These are phyloP conservation scores for Edolisoma coerulescens DNA, from an alignment of 2,113 vertebrate species.

Conservation along the genomic window DNA sequence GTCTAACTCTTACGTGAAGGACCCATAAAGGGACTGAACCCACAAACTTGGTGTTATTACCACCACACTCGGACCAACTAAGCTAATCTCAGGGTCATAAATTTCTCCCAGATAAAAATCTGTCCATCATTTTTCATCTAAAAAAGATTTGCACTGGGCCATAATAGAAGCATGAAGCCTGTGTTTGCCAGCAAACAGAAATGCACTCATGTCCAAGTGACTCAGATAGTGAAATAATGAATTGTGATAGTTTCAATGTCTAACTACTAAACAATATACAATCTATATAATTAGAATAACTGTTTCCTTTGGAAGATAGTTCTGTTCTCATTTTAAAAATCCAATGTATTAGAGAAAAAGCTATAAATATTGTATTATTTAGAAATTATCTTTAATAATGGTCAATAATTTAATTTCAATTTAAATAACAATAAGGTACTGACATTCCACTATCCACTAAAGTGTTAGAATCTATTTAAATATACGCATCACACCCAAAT, in stretches of 20 bases:
- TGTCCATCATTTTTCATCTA: not conserved
- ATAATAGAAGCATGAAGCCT: not conserved
- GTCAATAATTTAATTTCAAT: not conserved
- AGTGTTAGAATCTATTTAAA: not conserved
- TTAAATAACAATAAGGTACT: not conserved
- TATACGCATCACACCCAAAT: not conserved
- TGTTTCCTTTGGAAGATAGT: not conserved
- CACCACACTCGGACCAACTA: not conserved
- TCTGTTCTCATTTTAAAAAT: not conserved
- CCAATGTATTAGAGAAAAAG: not conserved
- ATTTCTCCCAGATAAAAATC: not conserved
- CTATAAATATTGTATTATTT: not conserved
- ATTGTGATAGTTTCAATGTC: not conserved
- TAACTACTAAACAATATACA: not conserved
- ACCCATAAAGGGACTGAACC: not conserved
- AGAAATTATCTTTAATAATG: not conserved
- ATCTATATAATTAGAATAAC: not conserved
- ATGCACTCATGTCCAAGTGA: not conserved
- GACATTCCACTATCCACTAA: not conserved
- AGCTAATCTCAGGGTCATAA: not conserved
- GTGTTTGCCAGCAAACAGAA: not conserved
- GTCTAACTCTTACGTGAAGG: not conserved
- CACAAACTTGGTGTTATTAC: not conserved
- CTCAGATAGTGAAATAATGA: not conserved
- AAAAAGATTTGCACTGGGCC: not conserved